Evolutionary conservation across 2,888 invertebrate genomes (phyloP).

Genomic region (Neocrepidodera transversa): DNA sequence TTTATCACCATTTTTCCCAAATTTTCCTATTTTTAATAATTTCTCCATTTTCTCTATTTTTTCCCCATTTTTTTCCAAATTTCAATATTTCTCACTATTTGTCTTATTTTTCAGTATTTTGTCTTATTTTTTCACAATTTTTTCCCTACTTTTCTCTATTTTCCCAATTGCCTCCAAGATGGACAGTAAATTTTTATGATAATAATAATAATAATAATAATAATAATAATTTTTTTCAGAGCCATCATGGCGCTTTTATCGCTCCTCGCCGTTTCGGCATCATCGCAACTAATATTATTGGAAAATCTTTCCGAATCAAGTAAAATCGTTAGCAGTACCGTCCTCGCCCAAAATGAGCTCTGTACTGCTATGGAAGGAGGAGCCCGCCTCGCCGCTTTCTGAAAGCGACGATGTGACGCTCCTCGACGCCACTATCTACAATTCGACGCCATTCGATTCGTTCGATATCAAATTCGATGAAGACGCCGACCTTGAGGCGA

Average conservation of each 20-base stretch:
- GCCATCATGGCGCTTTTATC: constrained; percentile 82
- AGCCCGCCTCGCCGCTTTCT: constrained; percentile 63
- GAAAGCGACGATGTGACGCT: constrained; percentile 53
- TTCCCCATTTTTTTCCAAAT: too few species aligned
- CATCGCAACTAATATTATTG: constrained; percentile 60
- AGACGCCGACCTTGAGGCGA: constrained; percentile 33
- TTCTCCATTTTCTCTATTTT: too few species aligned
- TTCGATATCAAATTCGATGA: constrained; percentile 55
- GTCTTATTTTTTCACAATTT: too few species aligned
- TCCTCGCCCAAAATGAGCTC: constrained; percentile 49
- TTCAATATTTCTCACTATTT: too few species aligned
- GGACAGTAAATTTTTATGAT: too few species aligned
- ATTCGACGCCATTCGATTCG: constrained; percentile 48
- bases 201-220: too few species aligned
- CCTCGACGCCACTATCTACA: constrained; percentile 55
- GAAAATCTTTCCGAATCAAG: constrained; percentile 50
- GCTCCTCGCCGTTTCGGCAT: constrained; percentile 67
- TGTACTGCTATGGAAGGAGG: constrained; percentile 62
- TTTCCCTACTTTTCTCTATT: too few species aligned
- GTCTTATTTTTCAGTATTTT: too few species aligned
- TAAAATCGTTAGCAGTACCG: constrained; percentile 38
- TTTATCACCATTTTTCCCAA: too few species aligned
- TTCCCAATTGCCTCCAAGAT: too few species aligned
- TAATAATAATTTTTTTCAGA: constrained; percentile 69
- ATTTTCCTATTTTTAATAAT: too few species aligned